Evolutionary conservation across 2,888 invertebrate species (phyloP).

Genomic region (Mystacides longicornis): DNA sequence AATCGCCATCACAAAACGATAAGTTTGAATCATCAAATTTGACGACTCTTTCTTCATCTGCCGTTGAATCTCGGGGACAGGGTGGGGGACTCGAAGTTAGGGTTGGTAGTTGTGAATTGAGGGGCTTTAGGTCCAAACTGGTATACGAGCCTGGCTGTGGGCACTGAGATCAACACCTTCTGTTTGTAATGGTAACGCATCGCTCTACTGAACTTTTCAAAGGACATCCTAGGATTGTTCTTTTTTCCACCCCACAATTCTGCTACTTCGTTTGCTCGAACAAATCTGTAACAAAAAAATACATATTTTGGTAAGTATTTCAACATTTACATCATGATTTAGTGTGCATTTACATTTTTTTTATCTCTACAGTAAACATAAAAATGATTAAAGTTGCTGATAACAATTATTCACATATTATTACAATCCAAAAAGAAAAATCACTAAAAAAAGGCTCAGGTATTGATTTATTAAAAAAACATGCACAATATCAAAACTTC

Average conservation of each 20-base stretch:
- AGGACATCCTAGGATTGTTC: slow-evolving; percentile 84
- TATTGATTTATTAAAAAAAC: no score
- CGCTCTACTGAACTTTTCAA: slow-evolving; percentile 85
- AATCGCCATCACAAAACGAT: neutral
- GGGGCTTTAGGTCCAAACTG: slow-evolving; percentile 76
- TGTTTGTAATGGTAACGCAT: slow-evolving; percentile 83
- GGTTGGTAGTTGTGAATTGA: slow-evolving; percentile 64
- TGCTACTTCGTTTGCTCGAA: slow-evolving; percentile 79
- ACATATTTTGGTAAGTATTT: no score
- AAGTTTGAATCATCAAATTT: neutral
- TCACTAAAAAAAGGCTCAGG: no score
- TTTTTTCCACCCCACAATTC: slow-evolving; percentile 81
- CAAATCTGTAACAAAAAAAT: slow-evolving; percentile 52
- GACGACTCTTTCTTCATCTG: neutral
- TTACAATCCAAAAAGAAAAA: no score
- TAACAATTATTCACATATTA: no score
- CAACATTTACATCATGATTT: no score
- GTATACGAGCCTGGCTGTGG: slow-evolving; percentile 69
- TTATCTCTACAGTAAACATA: no score
- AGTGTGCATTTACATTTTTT: no score
- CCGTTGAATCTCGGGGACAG: slow-evolving; percentile 1
- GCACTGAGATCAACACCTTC: slow-evolving; percentile 65
- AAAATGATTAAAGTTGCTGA: no score
- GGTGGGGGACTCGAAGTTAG: slow-evolving; percentile 29
- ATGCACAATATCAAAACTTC: no score